phyloP scores from a whole-genome alignment of 2,113 vertebrate species.

The Motacilla tschutschensis region DNA sequence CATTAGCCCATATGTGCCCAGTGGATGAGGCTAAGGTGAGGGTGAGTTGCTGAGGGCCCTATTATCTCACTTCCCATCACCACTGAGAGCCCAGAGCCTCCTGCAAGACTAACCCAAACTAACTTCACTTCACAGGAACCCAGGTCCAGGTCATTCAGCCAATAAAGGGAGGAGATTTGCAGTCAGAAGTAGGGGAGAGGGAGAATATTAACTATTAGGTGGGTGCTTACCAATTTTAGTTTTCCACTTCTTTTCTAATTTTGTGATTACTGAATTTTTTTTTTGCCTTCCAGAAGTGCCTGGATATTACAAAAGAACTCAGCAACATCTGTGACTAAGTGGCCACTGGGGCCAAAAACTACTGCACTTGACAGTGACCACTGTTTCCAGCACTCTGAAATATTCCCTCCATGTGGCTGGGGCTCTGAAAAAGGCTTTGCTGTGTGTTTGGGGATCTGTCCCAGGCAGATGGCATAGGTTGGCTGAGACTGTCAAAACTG shows the following conservation, averaged over 20 bases:
- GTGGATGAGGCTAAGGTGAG: neutral
- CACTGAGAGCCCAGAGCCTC: neutral
- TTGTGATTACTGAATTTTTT: neutral
- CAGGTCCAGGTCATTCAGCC: neutral
- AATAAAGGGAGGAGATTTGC: neutral
- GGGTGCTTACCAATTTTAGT: neutral
- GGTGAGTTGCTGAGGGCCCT: neutral
- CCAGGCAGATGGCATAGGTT: constrained; percentile 24
- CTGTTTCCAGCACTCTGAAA: neutral
- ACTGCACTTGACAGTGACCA: neutral
- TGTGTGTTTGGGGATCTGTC: neutral
- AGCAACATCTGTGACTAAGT: neutral
- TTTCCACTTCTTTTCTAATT: neutral
- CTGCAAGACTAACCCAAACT: neutral
- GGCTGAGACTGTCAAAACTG: constrained; percentile 1
- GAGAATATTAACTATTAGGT: neutral
- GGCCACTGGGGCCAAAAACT: neutral
- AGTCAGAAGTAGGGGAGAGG: neutral
- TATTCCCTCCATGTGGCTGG: neutral
- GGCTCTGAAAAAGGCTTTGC: neutral
- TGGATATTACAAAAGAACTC: neutral
- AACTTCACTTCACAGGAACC: neutral
- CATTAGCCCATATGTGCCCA: neutral
- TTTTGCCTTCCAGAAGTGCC: neutral
- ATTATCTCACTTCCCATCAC: neutral